Evolutionary conservation across 2,888 invertebrate species (phyloP).

Genomic region (Drosophila colorata): DNA sequence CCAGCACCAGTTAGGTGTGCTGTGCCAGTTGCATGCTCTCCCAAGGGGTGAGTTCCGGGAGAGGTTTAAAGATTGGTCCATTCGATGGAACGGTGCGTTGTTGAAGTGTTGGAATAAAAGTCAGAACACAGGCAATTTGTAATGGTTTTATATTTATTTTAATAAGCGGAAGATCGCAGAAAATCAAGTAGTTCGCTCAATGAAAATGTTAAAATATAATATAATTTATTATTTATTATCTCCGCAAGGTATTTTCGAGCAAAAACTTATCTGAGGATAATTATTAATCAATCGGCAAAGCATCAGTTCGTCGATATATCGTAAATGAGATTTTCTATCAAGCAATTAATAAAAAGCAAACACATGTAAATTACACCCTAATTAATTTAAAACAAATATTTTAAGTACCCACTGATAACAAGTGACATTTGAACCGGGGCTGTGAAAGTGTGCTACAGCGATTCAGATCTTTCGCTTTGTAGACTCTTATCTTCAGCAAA

Average conservation of each 20-base stretch:
- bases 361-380: constrained; percentile 47
- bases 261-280: too few species aligned
- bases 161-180: not conserved
- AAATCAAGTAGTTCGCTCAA: too few species aligned
- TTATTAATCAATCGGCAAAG: too few species aligned
- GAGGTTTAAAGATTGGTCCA: not conserved
- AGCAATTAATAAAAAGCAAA: constrained; percentile 27
- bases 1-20: not conserved
- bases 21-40: not conserved
- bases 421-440: constrained; percentile 25
- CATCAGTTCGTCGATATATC: constrained; percentile 1
- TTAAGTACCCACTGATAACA: constrained; percentile 41
- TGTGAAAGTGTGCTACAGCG: constrained; percentile 42
- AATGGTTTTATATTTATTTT: not conserved
- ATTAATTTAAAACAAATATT: constrained; percentile 49
- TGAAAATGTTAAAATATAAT: too few species aligned
- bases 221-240: too few species aligned
- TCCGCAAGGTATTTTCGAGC: too few species aligned
- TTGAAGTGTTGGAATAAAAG: not conserved
- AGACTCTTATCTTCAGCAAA: constrained; percentile 36
- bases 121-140: not conserved
- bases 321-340: not conserved
- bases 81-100: not conserved
- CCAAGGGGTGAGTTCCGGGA: not conserved
- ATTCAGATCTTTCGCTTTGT: constrained; percentile 10